These are phyloP conservation scores for Pachliopta kotzebuea DNA, from an alignment of 2,888 invertebrate genomes.

Conservation along the genomic window DNA sequence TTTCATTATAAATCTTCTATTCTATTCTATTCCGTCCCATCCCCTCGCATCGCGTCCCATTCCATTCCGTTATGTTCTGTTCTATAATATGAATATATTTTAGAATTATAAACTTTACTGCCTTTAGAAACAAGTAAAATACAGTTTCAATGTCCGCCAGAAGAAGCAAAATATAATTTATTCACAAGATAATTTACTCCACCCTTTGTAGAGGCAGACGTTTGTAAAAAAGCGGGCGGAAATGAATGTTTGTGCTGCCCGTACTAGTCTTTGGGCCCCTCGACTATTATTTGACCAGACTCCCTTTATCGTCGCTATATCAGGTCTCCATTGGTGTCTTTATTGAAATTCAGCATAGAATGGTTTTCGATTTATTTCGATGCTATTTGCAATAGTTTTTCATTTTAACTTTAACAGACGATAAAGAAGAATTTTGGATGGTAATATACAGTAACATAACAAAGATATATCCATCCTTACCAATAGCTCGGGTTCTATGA, in stretches of 20 bases:
- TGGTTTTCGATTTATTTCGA: conserved; percentile 1
- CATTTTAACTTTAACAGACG: not conserved
- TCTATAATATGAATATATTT: too few relatives aligned
- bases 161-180: conserved; percentile 22
- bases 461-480: too few relatives aligned
- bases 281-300: conserved; percentile 22
- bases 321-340: not conserved
- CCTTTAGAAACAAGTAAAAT: not conserved
- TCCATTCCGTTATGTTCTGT: too few relatives aligned
- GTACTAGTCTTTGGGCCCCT: conserved; percentile 8
- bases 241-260: conserved; percentile 24
- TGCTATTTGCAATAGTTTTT: not conserved
- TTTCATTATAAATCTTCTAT: too few relatives aligned
- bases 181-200: conserved; percentile 25
- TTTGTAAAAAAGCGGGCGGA: conserved; percentile 12
- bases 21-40: too few relatives aligned
- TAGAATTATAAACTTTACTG: too few relatives aligned
- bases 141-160: not conserved
- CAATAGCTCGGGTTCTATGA: too few relatives aligned
- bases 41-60: too few relatives aligned
- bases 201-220: conserved; percentile 19
- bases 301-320: conserved; percentile 8
- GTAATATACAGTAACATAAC: too few relatives aligned
- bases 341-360: conserved; percentile 3
- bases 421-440: too few relatives aligned